Percentiles rank a stretch among this genome's conserved stretches.
phyloP scores from a whole-genome alignment of 2,113 vertebrate genomes.

The Ranitomeya imitator region DNA sequence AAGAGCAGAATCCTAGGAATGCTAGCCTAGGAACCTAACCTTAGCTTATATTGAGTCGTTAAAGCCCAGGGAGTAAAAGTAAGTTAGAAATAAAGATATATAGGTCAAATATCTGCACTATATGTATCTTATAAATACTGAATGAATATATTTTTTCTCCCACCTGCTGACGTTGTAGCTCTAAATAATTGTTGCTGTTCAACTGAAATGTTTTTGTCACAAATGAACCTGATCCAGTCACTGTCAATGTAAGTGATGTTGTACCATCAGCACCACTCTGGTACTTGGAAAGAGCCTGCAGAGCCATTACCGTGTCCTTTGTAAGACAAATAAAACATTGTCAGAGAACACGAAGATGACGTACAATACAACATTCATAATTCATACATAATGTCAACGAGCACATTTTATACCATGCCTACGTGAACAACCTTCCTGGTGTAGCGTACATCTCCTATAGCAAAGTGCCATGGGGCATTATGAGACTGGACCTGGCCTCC shows the following conservation, averaged over 20 bases:
- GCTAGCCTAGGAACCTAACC: too few species aligned
- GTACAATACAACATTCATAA: neutral
- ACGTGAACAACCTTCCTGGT: neutral
- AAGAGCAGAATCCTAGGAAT: too few species aligned
- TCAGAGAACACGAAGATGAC: neutral
- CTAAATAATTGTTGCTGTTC: neutral
- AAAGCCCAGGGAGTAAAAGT: too few species aligned
- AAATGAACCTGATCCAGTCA: constrained; percentile 29
- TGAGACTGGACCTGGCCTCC: too few species aligned
- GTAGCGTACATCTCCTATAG: too few species aligned
- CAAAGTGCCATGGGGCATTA: too few species aligned
- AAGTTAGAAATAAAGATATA: too few species aligned
- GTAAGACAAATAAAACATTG: neutral
- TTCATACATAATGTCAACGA: neutral
- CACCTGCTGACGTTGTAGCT: constrained; percentile 48
- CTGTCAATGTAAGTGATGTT: constrained; percentile 35
- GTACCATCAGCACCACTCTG: neutral
- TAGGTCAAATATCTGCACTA: too few species aligned
- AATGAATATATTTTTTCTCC: neutral
- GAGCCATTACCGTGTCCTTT: constrained; percentile 74
- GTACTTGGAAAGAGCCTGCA: constrained; percentile 70
- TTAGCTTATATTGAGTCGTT: too few species aligned
- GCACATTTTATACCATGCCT: neutral
- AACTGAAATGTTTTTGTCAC: constrained; percentile 38
- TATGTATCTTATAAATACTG: too few species aligned